Evolutionary conservation across 2,797 vertebrate species (phyloP).

Genomic region (Catharus ustulatus): DNA sequence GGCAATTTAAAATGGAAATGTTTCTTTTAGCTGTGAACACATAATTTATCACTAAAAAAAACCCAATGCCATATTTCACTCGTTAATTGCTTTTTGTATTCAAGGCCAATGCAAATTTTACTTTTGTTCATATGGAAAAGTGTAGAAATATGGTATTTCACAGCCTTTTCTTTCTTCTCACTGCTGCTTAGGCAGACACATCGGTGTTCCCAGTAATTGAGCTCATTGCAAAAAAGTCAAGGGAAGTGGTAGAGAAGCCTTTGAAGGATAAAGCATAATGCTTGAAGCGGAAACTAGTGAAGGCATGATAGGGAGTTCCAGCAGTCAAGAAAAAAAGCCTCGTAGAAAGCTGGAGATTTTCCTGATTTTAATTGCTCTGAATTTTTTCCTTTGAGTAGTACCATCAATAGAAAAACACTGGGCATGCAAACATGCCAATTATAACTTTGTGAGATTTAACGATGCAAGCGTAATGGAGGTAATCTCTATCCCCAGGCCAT

Average conservation of each 20-base stretch:
- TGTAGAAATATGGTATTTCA: neutral
- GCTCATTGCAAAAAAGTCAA: neutral
- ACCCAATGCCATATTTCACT: neutral
- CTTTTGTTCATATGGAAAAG: neutral
- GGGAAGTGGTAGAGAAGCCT: neutral
- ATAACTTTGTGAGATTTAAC: neutral
- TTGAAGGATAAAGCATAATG: neutral
- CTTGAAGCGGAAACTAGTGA: neutral
- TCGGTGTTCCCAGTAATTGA: neutral
- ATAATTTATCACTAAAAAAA: neutral
- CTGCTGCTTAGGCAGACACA: neutral
- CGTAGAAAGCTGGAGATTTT: neutral
- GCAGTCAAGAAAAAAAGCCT: neutral
- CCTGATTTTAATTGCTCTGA: neutral
- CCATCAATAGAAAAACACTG: neutral
- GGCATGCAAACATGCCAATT: neutral
- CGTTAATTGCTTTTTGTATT: neutral
- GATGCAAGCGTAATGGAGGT: neutral
- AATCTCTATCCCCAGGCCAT: neutral
- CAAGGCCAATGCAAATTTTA: neutral
- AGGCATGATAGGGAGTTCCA: neutral
- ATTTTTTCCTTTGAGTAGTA: neutral
- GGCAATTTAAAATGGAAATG: neutral
- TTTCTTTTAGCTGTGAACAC: neutral
- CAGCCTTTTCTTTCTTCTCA: neutral